Conservation (phyloP, 2,888 invertebrate genomes). For the Euproctis similis region DNA sequence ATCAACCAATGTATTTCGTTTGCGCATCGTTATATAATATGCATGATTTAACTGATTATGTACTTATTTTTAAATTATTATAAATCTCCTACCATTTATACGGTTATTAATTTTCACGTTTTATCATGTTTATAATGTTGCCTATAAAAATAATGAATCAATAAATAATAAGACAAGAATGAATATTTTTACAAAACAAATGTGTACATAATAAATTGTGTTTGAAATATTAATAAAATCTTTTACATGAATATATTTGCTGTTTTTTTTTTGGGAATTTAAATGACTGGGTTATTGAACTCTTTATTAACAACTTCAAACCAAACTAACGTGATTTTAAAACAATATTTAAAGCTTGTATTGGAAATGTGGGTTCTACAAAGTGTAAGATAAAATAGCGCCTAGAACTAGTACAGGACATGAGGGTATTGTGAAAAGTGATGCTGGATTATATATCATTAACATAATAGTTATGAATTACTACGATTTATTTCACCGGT, state of each 20-base stretch:
- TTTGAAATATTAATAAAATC: conserved; percentile 73
- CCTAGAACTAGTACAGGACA: no score
- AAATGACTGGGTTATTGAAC: no score
- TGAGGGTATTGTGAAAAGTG: no score
- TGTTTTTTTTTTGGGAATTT: no score
- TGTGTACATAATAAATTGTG: conserved; percentile 74
- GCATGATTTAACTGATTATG: conserved; percentile 53
- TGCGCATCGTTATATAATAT: conserved; percentile 40
- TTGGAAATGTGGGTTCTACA: no score
- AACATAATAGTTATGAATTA: no score
- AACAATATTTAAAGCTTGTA: no score
- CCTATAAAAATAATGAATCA: conserved; percentile 68
- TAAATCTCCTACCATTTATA: conserved; percentile 61
- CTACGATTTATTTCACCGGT: no score
- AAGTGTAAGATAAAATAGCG: no score
- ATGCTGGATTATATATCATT: no score
- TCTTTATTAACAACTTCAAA: no score
- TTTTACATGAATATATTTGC: conserved; percentile 51
- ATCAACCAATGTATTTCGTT: conserved; percentile 38
- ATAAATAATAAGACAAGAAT: conserved; percentile 71
- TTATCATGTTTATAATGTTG: conserved; percentile 65
- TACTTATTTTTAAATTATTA: conserved; percentile 66
- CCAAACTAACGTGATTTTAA: no score
- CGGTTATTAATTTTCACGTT: conserved; percentile 56
- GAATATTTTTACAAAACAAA: conserved; percentile 76